Evolutionary conservation across 2,888 invertebrate species (phyloP).

Genomic region (Aleiodes alternator): DNA sequence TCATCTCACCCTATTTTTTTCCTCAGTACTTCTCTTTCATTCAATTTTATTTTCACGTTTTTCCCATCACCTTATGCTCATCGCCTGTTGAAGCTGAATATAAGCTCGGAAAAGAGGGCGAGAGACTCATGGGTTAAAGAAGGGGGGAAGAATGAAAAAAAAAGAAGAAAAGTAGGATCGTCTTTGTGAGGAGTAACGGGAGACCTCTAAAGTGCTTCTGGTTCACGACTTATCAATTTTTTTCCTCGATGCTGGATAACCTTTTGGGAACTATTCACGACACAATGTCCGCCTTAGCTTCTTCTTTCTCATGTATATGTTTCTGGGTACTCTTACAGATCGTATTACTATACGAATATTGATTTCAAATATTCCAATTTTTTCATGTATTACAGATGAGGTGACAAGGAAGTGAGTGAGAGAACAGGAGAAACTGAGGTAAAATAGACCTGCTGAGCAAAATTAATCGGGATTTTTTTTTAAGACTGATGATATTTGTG

Average conservation of each 20-base stretch:
- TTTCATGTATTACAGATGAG: not conserved
- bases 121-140: not conserved
- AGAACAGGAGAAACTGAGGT: no score
- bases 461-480: no score
- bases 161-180: conserved; percentile 16
- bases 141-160: not conserved
- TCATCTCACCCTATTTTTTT: conserved; percentile 40
- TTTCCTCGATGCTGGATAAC: conserved; percentile 50
- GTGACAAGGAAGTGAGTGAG: not conserved
- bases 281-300: conserved; percentile 16
- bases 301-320: conserved; percentile 8
- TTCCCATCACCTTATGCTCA: conserved; percentile 28
- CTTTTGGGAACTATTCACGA: conserved; percentile 42
- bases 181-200: conserved; percentile 28
- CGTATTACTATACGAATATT: conserved; percentile 19
- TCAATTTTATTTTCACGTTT: conserved; percentile 21
- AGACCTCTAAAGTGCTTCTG: conserved; percentile 42
- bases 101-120: not conserved
- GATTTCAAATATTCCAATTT: conserved; percentile 7
- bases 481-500: no score
- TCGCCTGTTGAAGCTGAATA: conserved; percentile 29
- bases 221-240: conserved; percentile 58
- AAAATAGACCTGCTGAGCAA: no score
- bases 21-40: conserved; percentile 13
- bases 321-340: conserved; percentile 22